These are phyloP conservation scores for Nephila pilipes DNA, from an alignment of 1,140 invertebrate species.

Conservation along the genomic window DNA sequence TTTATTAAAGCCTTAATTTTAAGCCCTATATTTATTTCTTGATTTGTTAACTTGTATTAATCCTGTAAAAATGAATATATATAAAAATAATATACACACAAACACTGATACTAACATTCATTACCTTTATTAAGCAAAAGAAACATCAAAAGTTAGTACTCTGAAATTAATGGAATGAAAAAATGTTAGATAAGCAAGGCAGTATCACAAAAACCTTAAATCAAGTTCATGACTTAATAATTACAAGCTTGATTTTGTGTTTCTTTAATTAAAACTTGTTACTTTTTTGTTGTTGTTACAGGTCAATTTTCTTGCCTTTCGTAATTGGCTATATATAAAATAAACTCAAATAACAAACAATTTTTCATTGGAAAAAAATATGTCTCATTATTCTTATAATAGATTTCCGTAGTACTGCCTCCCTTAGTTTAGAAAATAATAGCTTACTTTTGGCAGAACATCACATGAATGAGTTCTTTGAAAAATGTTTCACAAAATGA, in stretches of 20 bases:
- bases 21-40: too few relatives aligned
- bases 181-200: slow-evolving; percentile 4
- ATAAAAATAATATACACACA: not conserved
- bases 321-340: not conserved
- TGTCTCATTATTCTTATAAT: not conserved
- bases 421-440: not conserved
- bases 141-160: slow-evolving; percentile 47
- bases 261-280: not conserved
- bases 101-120: slow-evolving; percentile 3
- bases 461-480: not conserved
- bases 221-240: not conserved
- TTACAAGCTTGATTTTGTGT: not conserved
- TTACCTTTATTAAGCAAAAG: slow-evolving; percentile 60
- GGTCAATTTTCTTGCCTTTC: not conserved
- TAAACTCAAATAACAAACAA: not conserved
- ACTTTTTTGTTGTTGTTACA: not conserved
- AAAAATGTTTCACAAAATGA: slow-evolving; percentile 17
- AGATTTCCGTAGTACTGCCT: not conserved
- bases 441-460: not conserved
- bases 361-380: not conserved
- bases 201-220: not conserved
- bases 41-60: too few relatives aligned
- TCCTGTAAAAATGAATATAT: too few relatives aligned
- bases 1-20: too few relatives aligned
- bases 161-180: slow-evolving; percentile 16